phyloP scores from a whole-genome alignment of 2,113 vertebrate species.

The Eurypyga helias region DNA sequence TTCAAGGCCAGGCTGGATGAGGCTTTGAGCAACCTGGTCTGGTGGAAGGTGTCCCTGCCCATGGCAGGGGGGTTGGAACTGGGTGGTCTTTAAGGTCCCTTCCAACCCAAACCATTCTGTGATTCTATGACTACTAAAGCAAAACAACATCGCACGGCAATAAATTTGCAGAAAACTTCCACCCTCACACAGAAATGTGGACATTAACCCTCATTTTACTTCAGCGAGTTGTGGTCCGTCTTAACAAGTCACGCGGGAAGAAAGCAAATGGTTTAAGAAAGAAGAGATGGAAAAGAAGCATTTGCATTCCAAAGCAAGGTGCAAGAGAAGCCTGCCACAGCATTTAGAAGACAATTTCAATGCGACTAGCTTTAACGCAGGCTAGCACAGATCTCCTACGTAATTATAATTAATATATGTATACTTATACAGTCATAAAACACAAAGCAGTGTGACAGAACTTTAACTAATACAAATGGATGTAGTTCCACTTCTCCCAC shows the following conservation, averaged over 20 bases:
- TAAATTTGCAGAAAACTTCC: neutral
- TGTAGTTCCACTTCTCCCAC: neutral
- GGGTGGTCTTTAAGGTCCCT: too few relatives aligned
- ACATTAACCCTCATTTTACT: neutral
- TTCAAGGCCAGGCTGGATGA: too few relatives aligned
- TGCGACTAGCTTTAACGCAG: neutral
- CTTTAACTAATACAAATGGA: slow-evolving; percentile 22
- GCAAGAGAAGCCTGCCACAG: neutral
- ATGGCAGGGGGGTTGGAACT: too few relatives aligned
- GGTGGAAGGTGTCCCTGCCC: too few relatives aligned
- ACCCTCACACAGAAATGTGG: neutral
- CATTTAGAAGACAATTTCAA: neutral
- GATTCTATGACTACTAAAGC: neutral
- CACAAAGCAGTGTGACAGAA: slow-evolving; percentile 21
- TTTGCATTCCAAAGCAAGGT: neutral
- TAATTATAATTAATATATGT: neutral
- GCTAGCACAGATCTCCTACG: neutral
- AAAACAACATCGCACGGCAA: neutral
- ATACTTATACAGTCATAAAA: neutral
- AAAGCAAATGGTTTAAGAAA: neutral
- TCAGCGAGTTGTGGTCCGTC: neutral
- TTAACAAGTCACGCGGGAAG: accelerated
- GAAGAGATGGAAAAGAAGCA: neutral
- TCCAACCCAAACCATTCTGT: too few relatives aligned
- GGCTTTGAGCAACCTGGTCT: too few relatives aligned